Conservation (phyloP, 2,113 vertebrate species). For the Apteryx owenii region DNA sequence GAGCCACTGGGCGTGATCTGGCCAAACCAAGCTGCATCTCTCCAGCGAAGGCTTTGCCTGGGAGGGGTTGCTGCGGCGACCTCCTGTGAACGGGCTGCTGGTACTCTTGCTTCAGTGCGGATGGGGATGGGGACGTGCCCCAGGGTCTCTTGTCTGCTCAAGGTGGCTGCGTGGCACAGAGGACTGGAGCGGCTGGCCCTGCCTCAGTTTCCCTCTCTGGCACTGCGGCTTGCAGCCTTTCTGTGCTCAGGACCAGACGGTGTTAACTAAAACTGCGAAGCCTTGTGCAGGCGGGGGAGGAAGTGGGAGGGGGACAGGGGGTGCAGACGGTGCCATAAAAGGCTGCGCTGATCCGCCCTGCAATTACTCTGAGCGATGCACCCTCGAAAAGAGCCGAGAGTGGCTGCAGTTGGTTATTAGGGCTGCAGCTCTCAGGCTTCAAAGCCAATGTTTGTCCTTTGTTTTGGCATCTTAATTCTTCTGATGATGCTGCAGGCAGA, state of each 20-base stretch:
- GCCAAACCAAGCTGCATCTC: background rate
- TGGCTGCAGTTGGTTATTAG: background rate
- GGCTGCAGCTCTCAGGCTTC: background rate
- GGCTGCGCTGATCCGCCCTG: background rate
- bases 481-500: background rate
- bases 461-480: background rate
- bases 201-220: background rate
- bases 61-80: background rate
- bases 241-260: background rate
- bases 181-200: background rate
- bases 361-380: background rate
- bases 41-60: background rate
- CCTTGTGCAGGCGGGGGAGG: no score
- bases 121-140: background rate
- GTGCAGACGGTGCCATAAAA: background rate
- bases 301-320: fast-evolving
- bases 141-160: background rate
- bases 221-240: background rate
- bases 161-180: fast-evolving
- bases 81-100: background rate
- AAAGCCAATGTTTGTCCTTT: background rate
- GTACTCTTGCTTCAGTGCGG: background rate
- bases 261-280: background rate
- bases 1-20: background rate
- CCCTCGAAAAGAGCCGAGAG: background rate